Evolutionary conservation across 23 tunicate species (phyloP), one percentile per base, ranked within the genome.

Genomic region (Trididemnum nubilum): DNA sequence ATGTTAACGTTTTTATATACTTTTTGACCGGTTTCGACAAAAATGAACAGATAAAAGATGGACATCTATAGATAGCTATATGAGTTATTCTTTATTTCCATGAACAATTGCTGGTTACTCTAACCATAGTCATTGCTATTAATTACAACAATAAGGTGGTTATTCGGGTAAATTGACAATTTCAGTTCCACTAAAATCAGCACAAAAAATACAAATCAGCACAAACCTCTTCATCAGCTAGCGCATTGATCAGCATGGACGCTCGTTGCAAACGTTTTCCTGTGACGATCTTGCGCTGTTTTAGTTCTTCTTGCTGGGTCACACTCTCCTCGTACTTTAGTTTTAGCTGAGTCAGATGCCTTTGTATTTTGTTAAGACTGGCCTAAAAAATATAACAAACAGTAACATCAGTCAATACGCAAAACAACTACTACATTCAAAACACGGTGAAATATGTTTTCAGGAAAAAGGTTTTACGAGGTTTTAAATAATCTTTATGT

Each of bases 171-270:
- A n/a, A n/a, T n/a, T n/a, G n/a, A n/a, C n/a, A n/a, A n/a, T n/a
- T n/a, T n/a, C n/a, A n/a, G n/a, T n/a, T n/a, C n/a, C n/a, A n/a
- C n/a, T n/a, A n/a, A n/a, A n/a, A n/a, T n/a, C n/a, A n/a, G n/a
- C n/a, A n/a, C n/a, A n/a, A n/a, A n/a, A n/a, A n/a, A n/a, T n/a
- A n/a, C n/a, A n/a, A n/a, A n/a, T n/a, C n/a, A n/a, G n/a, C n/a
- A n/a, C n/a, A n/a, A 57, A 93, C 98, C 84, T 93, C 93, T 74
- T 93, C 98, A 84, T 93, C 93, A 54, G 84, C 84, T 15, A 93
- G 75, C 9, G 98, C 98, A 64, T 66, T 37, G 15, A 93, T 93
- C 7, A 93, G 89, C 25, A 81, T 81, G 0, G 89, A 77, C 12
- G 98, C 98, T 64, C 98, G 61, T 37, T 80, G 67, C 22, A 93